A percentile compares a stretch with the other conserved stretches of the same genome.
Conservation (phyloP, 2,888 invertebrate genomes). For the Orthosia gothica region DNA sequence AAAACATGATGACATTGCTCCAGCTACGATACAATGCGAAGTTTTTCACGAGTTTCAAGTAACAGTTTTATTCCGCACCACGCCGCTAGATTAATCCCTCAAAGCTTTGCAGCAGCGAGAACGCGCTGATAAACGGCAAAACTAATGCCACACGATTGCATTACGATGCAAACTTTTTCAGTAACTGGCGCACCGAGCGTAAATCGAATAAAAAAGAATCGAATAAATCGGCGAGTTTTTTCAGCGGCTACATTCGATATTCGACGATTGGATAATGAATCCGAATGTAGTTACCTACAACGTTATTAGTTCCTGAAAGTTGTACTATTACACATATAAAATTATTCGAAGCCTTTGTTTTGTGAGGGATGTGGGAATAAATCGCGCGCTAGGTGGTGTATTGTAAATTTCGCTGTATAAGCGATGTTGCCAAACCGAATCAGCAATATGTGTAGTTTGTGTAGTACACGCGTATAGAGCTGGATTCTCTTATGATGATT, state of each 20-base stretch:
- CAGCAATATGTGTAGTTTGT: constrained; percentile 78
- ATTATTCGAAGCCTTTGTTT: constrained; percentile 66
- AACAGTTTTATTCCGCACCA: constrained; percentile 81
- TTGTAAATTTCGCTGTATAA: constrained; percentile 69
- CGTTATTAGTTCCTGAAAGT: constrained; percentile 74
- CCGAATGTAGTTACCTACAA: constrained; percentile 77
- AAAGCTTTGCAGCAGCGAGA: constrained; percentile 87
- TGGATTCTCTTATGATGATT: constrained; percentile 92
- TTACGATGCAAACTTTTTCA: constrained; percentile 91
- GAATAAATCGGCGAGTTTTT: constrained; percentile 86
- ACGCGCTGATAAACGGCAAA: constrained; percentile 88
- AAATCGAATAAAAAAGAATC: constrained; percentile 86
- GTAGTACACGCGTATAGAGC: constrained; percentile 78
- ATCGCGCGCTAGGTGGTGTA: constrained; percentile 64
- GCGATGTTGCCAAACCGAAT: constrained; percentile 80
- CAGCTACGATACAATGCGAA: constrained; percentile 67
- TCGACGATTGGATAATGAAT: constrained; percentile 85
- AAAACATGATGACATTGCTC: constrained; percentile 70
- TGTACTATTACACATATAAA: constrained; percentile 66
- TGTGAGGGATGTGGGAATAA: constrained; percentile 70
- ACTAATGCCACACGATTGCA: constrained; percentile 90
- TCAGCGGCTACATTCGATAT: constrained; percentile 81
- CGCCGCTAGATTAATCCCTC: constrained; percentile 88
- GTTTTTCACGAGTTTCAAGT: constrained; percentile 76
- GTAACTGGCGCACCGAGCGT: constrained; percentile 82